Evolutionary conservation across 2,113 vertebrate genomes (phyloP).

Genomic region (human): DNA sequence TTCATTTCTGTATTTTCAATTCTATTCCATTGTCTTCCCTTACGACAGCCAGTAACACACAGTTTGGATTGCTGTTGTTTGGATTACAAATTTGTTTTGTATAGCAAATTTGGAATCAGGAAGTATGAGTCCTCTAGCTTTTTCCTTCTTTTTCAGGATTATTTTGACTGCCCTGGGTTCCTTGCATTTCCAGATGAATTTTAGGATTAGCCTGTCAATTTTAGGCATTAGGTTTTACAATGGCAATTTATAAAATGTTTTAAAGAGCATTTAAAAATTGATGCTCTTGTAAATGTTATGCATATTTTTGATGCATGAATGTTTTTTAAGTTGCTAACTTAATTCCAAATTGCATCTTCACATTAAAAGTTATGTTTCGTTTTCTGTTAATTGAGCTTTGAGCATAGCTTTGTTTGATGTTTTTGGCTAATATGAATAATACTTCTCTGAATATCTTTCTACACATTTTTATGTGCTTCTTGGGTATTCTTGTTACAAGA

Average conservation of each 20-base stretch:
- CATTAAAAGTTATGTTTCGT: conserved; percentile 46
- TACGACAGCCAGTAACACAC: neutral
- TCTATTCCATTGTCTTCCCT: neutral
- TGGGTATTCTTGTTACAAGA: neutral
- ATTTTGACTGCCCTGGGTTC: neutral
- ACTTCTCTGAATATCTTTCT: conserved; percentile 8
- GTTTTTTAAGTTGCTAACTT: conserved; percentile 56
- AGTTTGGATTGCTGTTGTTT: conserved; percentile 46
- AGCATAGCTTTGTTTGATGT: neutral
- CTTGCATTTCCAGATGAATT: conserved; percentile 37
- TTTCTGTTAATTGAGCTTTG: conserved; percentile 36
- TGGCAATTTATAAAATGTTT: neutral
- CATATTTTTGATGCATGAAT: neutral
- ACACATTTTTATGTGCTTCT: conserved; percentile 17
- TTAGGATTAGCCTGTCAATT: neutral
- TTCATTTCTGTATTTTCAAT: conserved; percentile 43
- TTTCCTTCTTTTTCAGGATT: neutral
- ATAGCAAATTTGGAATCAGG: conserved; percentile 5
- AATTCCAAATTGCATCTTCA: conserved; percentile 21
- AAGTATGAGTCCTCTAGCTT: neutral
- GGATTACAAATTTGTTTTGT: conserved; percentile 3
- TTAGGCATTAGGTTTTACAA: conserved; percentile 33
- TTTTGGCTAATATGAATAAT: conserved; percentile 50
- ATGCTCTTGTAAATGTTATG: conserved; percentile 19
- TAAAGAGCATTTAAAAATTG: conserved; percentile 22